Evolutionary conservation across 1,140 invertebrate species (phyloP).

Genomic region (Papilio polytes): DNA sequence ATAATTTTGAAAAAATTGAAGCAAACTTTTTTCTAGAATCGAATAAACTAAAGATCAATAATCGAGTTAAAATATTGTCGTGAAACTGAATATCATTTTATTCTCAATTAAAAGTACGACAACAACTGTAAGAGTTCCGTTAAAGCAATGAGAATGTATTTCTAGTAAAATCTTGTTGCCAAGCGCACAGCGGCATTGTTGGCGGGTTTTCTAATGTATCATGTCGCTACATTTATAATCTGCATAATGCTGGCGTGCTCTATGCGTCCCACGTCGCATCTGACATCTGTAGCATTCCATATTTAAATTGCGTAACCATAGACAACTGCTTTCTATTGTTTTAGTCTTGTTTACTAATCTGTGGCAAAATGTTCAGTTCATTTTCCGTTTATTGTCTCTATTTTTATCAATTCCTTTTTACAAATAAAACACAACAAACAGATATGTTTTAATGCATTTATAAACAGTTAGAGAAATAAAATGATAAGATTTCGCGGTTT

Average conservation of each 20-base stretch:
- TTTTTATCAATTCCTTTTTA: neutral
- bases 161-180: neutral
- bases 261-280: slow-evolving; percentile 16
- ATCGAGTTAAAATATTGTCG: no score
- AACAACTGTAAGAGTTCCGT: neutral
- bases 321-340: neutral
- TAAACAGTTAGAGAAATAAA: slow-evolving; percentile 5
- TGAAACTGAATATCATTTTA: no score
- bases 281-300: neutral
- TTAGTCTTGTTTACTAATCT: neutral
- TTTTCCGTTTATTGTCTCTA: neutral
- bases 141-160: neutral
- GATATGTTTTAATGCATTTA: neutral
- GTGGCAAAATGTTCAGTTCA: neutral
- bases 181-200: slow-evolving; percentile 7
- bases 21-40: no score
- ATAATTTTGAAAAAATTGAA: no score
- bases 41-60: no score
- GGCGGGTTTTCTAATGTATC: slow-evolving; percentile 14
- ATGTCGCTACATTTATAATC: slow-evolving; percentile 19
- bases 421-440: neutral
- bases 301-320: slow-evolving; percentile 1
- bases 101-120: neutral
- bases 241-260: slow-evolving; percentile 20
- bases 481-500: neutral